Evolutionary conservation across 2,797 vertebrate genomes (phyloP), one percentile per base, ranked within the genome.

Genomic region (Brachymystax lenok): DNA sequence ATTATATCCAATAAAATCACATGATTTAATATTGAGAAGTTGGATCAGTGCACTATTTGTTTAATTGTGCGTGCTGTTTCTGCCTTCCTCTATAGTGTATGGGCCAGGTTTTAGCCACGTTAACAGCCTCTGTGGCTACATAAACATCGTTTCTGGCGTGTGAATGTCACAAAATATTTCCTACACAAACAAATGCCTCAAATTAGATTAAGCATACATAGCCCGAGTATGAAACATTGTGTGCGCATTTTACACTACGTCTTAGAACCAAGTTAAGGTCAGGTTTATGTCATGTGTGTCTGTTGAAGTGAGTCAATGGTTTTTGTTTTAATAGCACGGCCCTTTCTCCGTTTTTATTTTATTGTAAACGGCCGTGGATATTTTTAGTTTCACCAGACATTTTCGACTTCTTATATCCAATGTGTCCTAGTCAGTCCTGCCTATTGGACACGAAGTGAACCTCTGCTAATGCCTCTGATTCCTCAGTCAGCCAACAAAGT

Each of bases 401-500:
- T 51, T n/a, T 79, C 76, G 52, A 73, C 76, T 74, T 80, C 35
- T 81, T 83, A 56, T 46, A 66, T 63, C 59, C 59, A 80, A 92
- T 93, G 90, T 94, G 66, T 93, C 90, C 88, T 94, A 93, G 90
- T 88, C 91, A 92, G 90, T 88, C 91, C 67, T 73, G 78, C 93
- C 92, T 86, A 92, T 91, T 93, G 92, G 92, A 94, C 91, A 93
- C 90, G 93, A 95, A 95, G 93, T 93, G 92, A 96, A 95, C 94
- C 94, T 93, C 95, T 84, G 92, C 94, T 95, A 96, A 95, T 95
- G 91, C 87, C 76, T 92, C 90, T 95, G 93, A 95, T 96, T 95
- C 94, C 92, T 95, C 94, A 95, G 93, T 94, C 93, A 95, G 93
- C 93, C 93, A 94, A 96, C 94, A 95, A 96, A 96, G 94, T 97